These are phyloP conservation scores for Amphimedon queenslandica DNA, from an alignment of 37 sponge, comb jelly and placozoan genomes.

Conservation along the genomic window DNA sequence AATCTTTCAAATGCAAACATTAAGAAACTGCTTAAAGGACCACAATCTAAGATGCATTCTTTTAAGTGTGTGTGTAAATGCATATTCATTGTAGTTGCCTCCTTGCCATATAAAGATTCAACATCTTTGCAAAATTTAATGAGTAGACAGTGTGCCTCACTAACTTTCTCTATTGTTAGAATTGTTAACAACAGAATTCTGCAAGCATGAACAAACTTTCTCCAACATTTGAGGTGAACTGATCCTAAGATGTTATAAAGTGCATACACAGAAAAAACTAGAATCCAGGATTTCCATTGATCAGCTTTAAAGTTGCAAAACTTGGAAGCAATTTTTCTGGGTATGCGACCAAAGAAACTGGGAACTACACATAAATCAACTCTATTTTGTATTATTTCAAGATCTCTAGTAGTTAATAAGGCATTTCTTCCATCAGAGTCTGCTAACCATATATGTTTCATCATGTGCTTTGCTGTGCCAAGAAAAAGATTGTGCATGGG, in stretches of 20 bases:
- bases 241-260: conserved; percentile 21
- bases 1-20: conserved; percentile 21
- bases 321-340: conserved; percentile 27
- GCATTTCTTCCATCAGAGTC: neutral
- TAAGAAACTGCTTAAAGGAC: conserved; percentile 55
- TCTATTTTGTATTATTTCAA: conserved; percentile 12
- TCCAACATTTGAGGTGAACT: conserved; percentile 36
- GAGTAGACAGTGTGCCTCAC: conserved; percentile 24
- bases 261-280: conserved; percentile 37
- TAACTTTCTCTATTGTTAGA: conserved; percentile 7
- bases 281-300: conserved; percentile 64
- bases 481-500: conserved; percentile 16
- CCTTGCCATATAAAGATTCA: conserved; percentile 39
- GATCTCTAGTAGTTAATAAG: neutral
- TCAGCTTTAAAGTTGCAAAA: conserved; percentile 53
- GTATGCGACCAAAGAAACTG: conserved; percentile 34
- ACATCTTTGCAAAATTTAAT: conserved; percentile 7
- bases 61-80: conserved; percentile 51
- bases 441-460: neutral
- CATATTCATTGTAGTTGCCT: conserved; percentile 40
- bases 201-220: conserved; percentile 53
- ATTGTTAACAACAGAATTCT: conserved; percentile 10
- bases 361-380: conserved; percentile 18
- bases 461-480: conserved; percentile 3
- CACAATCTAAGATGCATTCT: conserved; percentile 32